phyloP scores from a whole-genome alignment of 2,888 invertebrate species.

The Melikaiella ostensackeni region DNA sequence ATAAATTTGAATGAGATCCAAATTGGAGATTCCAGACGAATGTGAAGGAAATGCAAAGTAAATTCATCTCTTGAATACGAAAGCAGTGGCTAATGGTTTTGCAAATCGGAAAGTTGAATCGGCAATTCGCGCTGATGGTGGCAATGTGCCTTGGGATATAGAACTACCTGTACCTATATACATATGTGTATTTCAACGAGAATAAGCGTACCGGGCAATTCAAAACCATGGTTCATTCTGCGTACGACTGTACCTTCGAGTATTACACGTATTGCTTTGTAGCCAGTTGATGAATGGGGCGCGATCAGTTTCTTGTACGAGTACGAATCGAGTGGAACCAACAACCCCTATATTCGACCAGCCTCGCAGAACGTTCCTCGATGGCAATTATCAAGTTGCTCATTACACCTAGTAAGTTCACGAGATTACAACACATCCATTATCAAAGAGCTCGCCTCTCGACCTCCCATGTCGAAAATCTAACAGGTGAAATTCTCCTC shows the following conservation, averaged over 20 bases:
- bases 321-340: slow-evolving; percentile 11
- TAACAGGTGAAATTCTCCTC: background rate
- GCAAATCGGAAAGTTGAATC: slow-evolving; percentile 36
- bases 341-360: slow-evolving; percentile 27
- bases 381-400: slow-evolving; percentile 62
- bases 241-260: background rate
- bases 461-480: slow-evolving; percentile 6
- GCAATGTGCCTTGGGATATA: slow-evolving; percentile 34
- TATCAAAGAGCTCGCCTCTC: background rate
- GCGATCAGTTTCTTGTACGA: slow-evolving; percentile 34
- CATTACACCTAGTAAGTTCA: slow-evolving; percentile 55
- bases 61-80: slow-evolving; percentile 17
- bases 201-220: slow-evolving; percentile 11
- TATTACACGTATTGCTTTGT: slow-evolving; percentile 27
- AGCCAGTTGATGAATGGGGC: slow-evolving; percentile 16
- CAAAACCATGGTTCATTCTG: slow-evolving; percentile 13
- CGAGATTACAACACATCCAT: slow-evolving; percentile 50
- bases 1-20: slow-evolving; percentile 4
- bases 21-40: slow-evolving; percentile 1
- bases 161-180: background rate
- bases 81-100: slow-evolving; percentile 39
- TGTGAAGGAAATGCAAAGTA: slow-evolving; percentile 12
- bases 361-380: slow-evolving; percentile 46
- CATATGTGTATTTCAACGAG: slow-evolving; percentile 29
- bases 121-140: slow-evolving; percentile 34